A percentile compares a stretch with the other conserved stretches of the same genome.
These are phyloP conservation scores for Atta cephalotes DNA, from an alignment of 1,140 invertebrate species.

Conservation along the genomic window DNA sequence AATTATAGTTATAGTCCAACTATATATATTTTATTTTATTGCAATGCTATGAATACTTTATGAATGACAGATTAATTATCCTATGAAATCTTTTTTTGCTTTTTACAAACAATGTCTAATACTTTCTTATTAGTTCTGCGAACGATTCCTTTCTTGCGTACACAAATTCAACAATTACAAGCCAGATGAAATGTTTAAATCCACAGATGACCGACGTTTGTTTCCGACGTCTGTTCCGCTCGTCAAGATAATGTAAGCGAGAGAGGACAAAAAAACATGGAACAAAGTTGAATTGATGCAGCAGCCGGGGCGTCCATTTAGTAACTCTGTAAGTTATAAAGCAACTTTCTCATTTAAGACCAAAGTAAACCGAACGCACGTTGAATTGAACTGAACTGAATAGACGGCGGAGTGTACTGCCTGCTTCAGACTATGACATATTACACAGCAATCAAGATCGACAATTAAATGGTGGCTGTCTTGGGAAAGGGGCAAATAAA, in stretches of 20 bases:
- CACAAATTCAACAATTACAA: neutral
- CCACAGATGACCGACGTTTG: neutral
- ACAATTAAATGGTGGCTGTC: conserved; percentile 32
- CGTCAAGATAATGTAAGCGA: conserved; percentile 36
- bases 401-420: neutral
- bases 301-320: conserved; percentile 7
- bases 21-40: conserved; percentile 4
- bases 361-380: neutral
- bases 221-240: neutral
- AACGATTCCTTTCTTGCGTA: neutral
- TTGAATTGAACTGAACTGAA: neutral
- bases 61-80: neutral
- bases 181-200: neutral
- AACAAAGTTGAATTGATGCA: conserved; percentile 30
- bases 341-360: conserved; percentile 47
- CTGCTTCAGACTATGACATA: conserved; percentile 10
- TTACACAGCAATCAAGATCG: conserved; percentile 19
- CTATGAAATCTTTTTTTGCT: neutral
- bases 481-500: neutral
- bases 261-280: conserved; percentile 7
- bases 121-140: neutral
- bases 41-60: neutral
- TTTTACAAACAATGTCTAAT: neutral
- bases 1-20: neutral
- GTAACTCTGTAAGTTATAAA: conserved; percentile 50